Evolutionary conservation across 1,140 invertebrate species (phyloP), one percentile per base, ranked within the genome.

Genomic region (Ostrea edulis): DNA sequence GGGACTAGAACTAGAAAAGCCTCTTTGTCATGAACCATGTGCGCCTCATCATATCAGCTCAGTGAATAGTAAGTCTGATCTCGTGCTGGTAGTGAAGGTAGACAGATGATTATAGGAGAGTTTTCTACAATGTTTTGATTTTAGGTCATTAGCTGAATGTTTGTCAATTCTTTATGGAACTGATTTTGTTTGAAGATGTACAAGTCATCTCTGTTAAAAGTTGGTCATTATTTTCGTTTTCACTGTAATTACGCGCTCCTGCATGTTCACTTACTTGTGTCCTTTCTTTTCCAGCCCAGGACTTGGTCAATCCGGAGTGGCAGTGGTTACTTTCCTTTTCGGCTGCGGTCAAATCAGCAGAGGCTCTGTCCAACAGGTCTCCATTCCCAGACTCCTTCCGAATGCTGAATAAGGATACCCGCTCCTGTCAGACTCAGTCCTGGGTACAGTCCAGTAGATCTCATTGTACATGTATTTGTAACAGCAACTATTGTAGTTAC

Each of bases 281-380:
- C 35, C n/a, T 22, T n/a, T 62, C 68, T 81, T 84, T 85, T 86
- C 0, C 58, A 90, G 87, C 77, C 55, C 14, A 88, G 77, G 90
- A 91, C n/a, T 84, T 89, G 25, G 85, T 91, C 93, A 94, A 95
- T 84, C 92, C 94, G 53, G 96, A 96, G 58, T 96, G 96, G 95
- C 95, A 96, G 82, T 97, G 96, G 96, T 93, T 97, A 35, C 94
- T 96, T 77, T 95, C 94, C 5, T 96, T 96, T 85, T 95, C 96
- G 55, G 93, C 96, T 44, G 96, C 95, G 4, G 93, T 96, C 14
- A 94, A 95, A 87, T 95, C 96, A 51, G 96, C 96, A 2, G 95
- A 96, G 87, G 95, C 96, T 86, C 93, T 97, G 7, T 93, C 96
- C 8, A 95, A 94, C 54, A 92, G 96, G 52, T 94, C 94, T 8